Evolutionary conservation across 1,140 invertebrate genomes (phyloP).

Genomic region (Ditylenchus dipsaci): DNA sequence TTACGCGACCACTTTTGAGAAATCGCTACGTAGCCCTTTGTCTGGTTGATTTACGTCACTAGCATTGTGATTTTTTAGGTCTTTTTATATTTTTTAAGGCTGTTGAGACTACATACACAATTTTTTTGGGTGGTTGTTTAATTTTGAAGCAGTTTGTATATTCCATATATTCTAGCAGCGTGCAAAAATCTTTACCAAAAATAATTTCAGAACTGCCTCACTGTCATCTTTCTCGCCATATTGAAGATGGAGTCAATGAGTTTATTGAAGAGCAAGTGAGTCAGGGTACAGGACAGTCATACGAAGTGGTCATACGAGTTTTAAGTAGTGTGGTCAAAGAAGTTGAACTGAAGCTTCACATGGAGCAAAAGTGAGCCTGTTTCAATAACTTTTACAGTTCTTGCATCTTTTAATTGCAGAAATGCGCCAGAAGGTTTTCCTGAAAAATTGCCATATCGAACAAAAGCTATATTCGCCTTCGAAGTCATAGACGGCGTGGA

Average conservation of each 20-base stretch:
- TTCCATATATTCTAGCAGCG: too few species aligned
- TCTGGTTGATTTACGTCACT: too few species aligned
- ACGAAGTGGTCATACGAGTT: constrained; percentile 93
- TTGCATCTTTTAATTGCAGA: constrained; percentile 61
- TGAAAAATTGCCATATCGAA: constrained; percentile 89
- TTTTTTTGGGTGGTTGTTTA: too few species aligned
- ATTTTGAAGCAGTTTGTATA: too few species aligned
- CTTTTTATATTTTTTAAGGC: too few species aligned
- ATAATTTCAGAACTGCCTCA: constrained; percentile 52
- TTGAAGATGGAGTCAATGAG: constrained; percentile 90
- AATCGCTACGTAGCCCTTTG: too few species aligned
- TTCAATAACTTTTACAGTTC: background rate
- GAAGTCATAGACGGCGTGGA: constrained; percentile 96
- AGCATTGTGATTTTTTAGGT: too few species aligned
- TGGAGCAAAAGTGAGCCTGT: constrained; percentile 70
- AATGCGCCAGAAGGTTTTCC: constrained; percentile 77
- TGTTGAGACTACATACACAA: too few species aligned
- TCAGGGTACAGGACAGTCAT: constrained; percentile 70
- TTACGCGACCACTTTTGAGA: too few species aligned
- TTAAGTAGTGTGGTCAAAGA: constrained; percentile 94
- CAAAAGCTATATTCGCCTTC: constrained; percentile 98
- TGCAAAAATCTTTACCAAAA: constrained; percentile 4
- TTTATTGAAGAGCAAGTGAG: constrained; percentile 90
- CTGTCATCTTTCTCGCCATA: constrained; percentile 63
- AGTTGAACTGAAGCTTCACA: constrained; percentile 95